Conservation (phyloP, 1,140 invertebrate species). For the Solenopsis fugax region DNA sequence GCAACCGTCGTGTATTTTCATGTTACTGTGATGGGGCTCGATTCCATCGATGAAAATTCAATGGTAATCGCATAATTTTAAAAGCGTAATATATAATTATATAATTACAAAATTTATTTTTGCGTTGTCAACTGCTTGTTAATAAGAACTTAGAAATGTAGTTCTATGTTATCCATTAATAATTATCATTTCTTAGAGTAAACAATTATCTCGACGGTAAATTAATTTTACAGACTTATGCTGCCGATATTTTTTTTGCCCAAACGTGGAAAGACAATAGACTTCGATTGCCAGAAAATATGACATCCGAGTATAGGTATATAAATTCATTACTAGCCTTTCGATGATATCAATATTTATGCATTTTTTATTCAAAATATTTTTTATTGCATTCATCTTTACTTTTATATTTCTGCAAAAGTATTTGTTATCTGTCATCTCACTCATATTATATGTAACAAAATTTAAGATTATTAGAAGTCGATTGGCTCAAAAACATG, state of each 20-base stretch:
- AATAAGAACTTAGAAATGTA: neutral
- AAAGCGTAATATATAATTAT: neutral
- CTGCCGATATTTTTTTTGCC: conserved; percentile 96
- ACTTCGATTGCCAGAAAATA: conserved; percentile 95
- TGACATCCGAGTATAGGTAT: conserved; percentile 95
- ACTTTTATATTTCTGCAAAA: conserved; percentile 12
- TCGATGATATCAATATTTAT: neutral
- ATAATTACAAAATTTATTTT: conserved; percentile 17
- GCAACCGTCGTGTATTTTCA: conserved; percentile 96
- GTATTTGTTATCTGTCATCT: neutral
- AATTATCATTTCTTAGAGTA: neutral
- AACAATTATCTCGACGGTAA: neutral
- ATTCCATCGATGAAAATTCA: conserved; percentile 96
- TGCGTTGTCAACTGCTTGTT: neutral
- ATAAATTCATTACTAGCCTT: neutral
- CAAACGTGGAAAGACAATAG: conserved; percentile 97
- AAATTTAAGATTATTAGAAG: conserved; percentile 90
- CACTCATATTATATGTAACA: neutral
- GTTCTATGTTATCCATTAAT: neutral
- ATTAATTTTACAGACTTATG: conserved; percentile 90
- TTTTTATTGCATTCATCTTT: neutral
- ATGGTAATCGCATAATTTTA: conserved; percentile 89
- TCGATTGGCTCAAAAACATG: conserved; percentile 96
- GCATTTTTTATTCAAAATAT: conserved; percentile 15
- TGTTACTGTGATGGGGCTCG: conserved; percentile 96